These are phyloP conservation scores for Craseonycteris thonglongyai DNA, from an alignment of 2,113 vertebrate species.

Conservation along the genomic window DNA sequence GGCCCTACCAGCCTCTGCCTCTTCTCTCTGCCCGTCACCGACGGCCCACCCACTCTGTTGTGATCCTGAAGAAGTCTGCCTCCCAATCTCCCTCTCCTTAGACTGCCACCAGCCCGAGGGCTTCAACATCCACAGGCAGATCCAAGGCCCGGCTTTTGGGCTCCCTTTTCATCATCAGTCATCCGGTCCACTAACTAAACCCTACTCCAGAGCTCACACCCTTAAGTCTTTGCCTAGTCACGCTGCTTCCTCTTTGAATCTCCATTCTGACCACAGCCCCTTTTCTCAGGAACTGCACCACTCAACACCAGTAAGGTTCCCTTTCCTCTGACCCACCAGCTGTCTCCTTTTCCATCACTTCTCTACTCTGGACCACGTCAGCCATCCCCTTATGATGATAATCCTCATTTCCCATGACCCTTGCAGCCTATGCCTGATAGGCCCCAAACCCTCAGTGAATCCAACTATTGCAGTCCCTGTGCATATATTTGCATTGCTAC, in stretches of 20 bases:
- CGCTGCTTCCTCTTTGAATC: not conserved
- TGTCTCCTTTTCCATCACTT: not conserved
- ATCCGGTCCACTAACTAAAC: not conserved
- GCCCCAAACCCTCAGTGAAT: not conserved
- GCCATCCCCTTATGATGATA: too few species aligned
- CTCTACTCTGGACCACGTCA: accelerated
- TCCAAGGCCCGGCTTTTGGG: not conserved
- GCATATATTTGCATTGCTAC: too few species aligned
- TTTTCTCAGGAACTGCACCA: not conserved
- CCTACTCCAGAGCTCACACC: not conserved
- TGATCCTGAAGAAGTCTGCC: not conserved
- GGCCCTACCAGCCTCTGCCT: not conserved
- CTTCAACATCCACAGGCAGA: not conserved
- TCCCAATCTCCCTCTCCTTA: too few species aligned
- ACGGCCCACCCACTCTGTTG: not conserved
- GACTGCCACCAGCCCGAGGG: not conserved
- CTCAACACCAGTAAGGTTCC: accelerated
- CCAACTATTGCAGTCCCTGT: not conserved
- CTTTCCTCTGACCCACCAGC: not conserved
- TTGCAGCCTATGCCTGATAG: not conserved
- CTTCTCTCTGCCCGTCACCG: too few species aligned
- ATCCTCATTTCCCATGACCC: not conserved
- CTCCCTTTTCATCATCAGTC: not conserved
- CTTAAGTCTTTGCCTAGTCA: not conserved
- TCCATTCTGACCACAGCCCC: not conserved